Base-by-base conservation (phyloP, 2,888 invertebrate species). In the Elysia crispata region DNA sequence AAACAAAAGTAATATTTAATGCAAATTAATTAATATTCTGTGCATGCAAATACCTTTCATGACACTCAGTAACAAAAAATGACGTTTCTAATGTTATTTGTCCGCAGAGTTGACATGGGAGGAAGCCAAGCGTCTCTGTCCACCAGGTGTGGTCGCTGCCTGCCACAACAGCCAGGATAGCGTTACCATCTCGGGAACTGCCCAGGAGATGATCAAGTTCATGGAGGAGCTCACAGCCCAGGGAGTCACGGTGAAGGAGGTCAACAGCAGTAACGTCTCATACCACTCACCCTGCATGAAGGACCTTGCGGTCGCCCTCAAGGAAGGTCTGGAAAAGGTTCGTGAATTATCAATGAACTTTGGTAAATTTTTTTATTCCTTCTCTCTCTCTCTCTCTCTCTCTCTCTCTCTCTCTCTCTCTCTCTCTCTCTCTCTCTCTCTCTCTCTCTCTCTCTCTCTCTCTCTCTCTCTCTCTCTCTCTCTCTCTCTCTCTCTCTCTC, bases 151-250 rank as follows among this genome's bases (percentile, higher is more conserved):
- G 13, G 90, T 91, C n/a, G 91, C 92, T 15, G 92, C 98, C 73
- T 99, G 99, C 92, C 98, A 99, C 93, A 99, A 99, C 93, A 95
- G 97, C 81, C 94, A 93, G 83, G 98, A 99, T 92, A 97, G 96
- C 87, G 98, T 98, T 13, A 98, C 98, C 20, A 94, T 99, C 83
- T 98, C 98, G 3, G 99, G 98, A 0, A 96, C 97, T 0, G 94
- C 94, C 57, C 94, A 88, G 5, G 83, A 83, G 0, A 89, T 92
- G 18, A 76, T 82, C 0, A 72, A 84, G 28, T 92, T 92, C 86
- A 91, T 92, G 1, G 81, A 82, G 28, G 84, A 91, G 77, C 85
- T 92, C 33, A 89, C 91, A 81, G 84, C 78, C 1, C 88, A 89
- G 82, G 87, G 89, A 5, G 83, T 91, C 15, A 91, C 91, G 87